Evolutionary conservation across 1,140 invertebrate species (phyloP).

Genomic region (Solenopsis fugax): DNA sequence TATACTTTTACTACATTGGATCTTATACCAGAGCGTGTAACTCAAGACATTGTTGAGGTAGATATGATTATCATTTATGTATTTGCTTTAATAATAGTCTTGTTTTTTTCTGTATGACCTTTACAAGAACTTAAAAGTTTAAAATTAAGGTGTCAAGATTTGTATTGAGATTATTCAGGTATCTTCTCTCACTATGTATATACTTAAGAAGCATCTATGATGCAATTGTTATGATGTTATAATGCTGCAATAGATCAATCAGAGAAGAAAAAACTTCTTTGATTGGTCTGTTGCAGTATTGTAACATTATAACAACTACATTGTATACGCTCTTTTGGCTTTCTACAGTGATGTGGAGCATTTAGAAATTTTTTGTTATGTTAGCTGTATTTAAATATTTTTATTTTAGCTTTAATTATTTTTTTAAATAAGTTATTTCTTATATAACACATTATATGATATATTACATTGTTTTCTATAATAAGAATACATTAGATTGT

Average conservation of each 20-base stretch:
- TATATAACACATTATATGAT: background rate
- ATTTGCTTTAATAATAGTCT: background rate
- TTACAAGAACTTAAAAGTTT: background rate
- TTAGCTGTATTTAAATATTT: background rate
- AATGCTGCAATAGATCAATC: too few relatives aligned
- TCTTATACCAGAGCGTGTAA: constrained; percentile 90
- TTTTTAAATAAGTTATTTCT: constrained; percentile 30
- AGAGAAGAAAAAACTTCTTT: too few relatives aligned
- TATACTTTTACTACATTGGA: constrained; percentile 92
- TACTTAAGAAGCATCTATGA: too few relatives aligned
- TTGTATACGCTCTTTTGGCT: background rate
- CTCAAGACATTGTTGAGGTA: constrained; percentile 89
- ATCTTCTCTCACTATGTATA: constrained; percentile 7
- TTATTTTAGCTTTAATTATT: constrained; percentile 12
- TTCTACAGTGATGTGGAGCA: background rate
- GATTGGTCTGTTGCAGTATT: too few relatives aligned
- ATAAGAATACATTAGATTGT: constrained; percentile 18
- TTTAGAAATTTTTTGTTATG: background rate
- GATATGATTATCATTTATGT: constrained; percentile 42
- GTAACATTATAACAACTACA: background rate
- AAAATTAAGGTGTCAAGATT: constrained; percentile 33
- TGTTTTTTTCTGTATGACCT: background rate
- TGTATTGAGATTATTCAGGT: constrained; percentile 58
- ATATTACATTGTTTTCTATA: background rate
- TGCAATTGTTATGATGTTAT: too few relatives aligned